Evolutionary conservation across 2,797 vertebrate species (phyloP), one percentile per base, ranked within the genome.

Genomic region (Sandelia bainsii): DNA sequence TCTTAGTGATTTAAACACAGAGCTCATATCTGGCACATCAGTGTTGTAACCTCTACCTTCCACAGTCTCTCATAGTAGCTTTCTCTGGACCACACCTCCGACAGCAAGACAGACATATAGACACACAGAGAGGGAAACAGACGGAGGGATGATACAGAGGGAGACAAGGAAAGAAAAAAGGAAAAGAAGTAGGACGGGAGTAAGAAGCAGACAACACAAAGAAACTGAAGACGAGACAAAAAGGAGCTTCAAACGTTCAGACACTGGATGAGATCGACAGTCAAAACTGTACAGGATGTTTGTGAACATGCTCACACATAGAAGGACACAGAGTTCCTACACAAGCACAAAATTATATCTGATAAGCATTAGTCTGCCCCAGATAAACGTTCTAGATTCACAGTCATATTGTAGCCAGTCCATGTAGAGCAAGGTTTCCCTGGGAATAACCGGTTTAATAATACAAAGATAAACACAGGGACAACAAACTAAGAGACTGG

Each of bases 81-180:
- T 84, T 93, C 91, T 89, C 90, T 92, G 87, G 91, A 87, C 91
- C 94, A 93, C 82, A 92, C 88, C 94, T 94, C 91, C 93, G 84
- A 82, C 78, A 86, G 91, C 90, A 58, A 90, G 88, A 89, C 82
- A 81, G 74, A 79, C 77, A 86, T 70, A 79, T 53, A 78, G 83
- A 86, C 75, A 87, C 61, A 80, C 20, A 62, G 72, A 71, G 73
- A 79, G 70, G 74, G 75, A 79, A 58, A 75, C 40, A 75, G 64
- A 72, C 22, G 53, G 58, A 69, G 51, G 66, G 22, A 72, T 20
- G 68, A 68, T 34, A 45, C 16, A 51, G 29, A 62, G 32, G 67
- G 20, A 74, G 65, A 78, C n/a, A 79, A 53, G 57, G 37, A 69
- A 57, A 51, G 34, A 67, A 53, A 51, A 68, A 59, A 23, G 39